Conservation (phyloP, 2,113 vertebrate species). For the Limanda limanda region DNA sequence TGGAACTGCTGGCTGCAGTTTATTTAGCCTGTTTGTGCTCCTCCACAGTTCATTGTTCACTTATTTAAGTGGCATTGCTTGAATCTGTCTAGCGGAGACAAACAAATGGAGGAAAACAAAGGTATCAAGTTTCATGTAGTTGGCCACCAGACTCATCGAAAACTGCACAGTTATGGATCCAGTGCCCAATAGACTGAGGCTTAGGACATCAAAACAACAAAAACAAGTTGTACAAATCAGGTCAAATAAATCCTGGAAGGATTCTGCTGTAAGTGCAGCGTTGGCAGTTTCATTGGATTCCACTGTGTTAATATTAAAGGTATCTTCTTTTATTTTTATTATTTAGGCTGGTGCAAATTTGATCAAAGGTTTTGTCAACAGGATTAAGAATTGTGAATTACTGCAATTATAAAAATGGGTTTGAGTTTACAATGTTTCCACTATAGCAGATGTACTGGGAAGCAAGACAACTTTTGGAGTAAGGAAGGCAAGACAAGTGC, state of each 20-base stretch:
- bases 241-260: too few species aligned
- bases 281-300: too few species aligned
- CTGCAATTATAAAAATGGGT: background rate
- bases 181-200: too few species aligned
- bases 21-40: background rate
- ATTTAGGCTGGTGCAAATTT: too few species aligned
- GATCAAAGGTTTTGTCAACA: background rate
- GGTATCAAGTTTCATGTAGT: background rate
- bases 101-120: background rate
- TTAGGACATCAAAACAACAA: too few species aligned
- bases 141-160: too few species aligned
- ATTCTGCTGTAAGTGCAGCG: too few species aligned
- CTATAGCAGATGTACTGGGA: background rate
- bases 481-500: background rate
- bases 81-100: background rate
- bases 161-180: too few species aligned
- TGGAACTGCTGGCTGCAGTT: background rate
- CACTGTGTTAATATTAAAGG: too few species aligned
- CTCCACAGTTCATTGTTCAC: background rate
- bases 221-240: too few species aligned
- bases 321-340: too few species aligned
- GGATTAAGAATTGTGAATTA: background rate
- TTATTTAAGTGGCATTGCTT: conserved; percentile 1
- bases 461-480: background rate
- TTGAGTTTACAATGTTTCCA: background rate